Base-by-base conservation (phyloP, 2,113 vertebrate species). In the Carollia perspicillata region DNA sequence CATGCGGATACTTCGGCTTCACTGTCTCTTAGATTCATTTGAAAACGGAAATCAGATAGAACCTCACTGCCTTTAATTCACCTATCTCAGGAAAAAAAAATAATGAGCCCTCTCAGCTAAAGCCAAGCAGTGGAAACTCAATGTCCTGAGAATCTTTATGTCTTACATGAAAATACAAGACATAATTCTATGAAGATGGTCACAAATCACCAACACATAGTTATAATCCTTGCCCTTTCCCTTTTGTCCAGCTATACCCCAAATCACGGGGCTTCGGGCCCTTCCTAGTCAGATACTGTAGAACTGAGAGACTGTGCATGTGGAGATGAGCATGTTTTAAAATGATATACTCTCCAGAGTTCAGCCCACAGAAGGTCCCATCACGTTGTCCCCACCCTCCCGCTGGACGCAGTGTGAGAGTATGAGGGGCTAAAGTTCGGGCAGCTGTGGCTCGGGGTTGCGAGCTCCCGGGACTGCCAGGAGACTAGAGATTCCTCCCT, bases 81-180 rank as follows among this genome's bases (percentile, higher is more conserved):
- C 65, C 89, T 87, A 87, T 84, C 71, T 95, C 63, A 93, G 65
- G 49, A 22, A 16, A 51, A 80, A 51, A 80, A n/a, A 86, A 89
- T 63, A 89, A 84, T 0, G 26, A 96, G 53, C 78, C 81, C 28
- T 77, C 55, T 97, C 47, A 8, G 90, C 72, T 96, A 16, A 83
- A 97, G 90, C 91, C 86, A 83, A 96, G 80, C 18, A 51, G 97
- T 95, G 11, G 58, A 97, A 97, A 53, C 68, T 71, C 42, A 66
- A 88, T 77, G 90, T 96, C 83, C 35, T 60, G 92, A 93, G 30
- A 22, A 63, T 2, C 14, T 4, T 96, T 55, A 49, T 75, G 58
- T 83, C 51, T 94, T 87, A 95, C 84, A 95, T 96, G 95, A 95
- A 77, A 97, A 95, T 92, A 96, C 42, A 58, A 97, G 96, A 91